These are phyloP conservation scores for Panorpa germanica DNA, from an alignment of 2,888 invertebrate species.

Conservation along the genomic window DNA sequence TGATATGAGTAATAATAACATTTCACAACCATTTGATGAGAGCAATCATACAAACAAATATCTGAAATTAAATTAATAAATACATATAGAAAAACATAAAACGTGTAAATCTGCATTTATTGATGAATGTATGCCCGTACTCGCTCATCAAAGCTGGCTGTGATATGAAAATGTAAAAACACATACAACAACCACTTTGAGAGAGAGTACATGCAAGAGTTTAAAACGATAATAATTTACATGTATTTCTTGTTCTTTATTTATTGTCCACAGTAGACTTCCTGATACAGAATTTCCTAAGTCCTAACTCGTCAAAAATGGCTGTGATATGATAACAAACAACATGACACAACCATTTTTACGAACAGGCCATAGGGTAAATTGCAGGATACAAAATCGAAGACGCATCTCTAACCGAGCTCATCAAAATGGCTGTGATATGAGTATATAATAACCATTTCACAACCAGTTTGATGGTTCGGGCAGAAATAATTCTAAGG, in stretches of 20 bases:
- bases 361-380: constrained; percentile 34
- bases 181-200: constrained; percentile 86
- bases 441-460: constrained; percentile 47
- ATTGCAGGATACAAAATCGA: neutral
- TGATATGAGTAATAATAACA: constrained; percentile 65
- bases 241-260: no score
- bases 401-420: constrained; percentile 35
- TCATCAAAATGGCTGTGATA: constrained; percentile 99
- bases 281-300: no score
- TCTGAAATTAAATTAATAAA: constrained; percentile 6
- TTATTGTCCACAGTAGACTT: no score
- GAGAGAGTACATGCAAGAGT: no score
- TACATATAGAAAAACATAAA: no score
- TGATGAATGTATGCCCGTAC: no score
- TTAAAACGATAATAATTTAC: no score
- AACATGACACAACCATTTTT: constrained; percentile 67
- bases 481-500: constrained; percentile 29
- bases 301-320: constrained; percentile 89
- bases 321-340: constrained; percentile 64
- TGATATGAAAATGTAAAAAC: constrained; percentile 54
- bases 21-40: constrained; percentile 81
- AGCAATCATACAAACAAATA: constrained; percentile 30
- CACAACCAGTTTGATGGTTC: constrained; percentile 79
- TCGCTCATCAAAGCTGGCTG: constrained; percentile 98
- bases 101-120: no score